Percentiles rank a stretch among this genome's conserved stretches.
These are phyloP conservation scores for Phymatocera aterrima DNA, from an alignment of 2,888 invertebrate genomes.

Conservation along the genomic window DNA sequence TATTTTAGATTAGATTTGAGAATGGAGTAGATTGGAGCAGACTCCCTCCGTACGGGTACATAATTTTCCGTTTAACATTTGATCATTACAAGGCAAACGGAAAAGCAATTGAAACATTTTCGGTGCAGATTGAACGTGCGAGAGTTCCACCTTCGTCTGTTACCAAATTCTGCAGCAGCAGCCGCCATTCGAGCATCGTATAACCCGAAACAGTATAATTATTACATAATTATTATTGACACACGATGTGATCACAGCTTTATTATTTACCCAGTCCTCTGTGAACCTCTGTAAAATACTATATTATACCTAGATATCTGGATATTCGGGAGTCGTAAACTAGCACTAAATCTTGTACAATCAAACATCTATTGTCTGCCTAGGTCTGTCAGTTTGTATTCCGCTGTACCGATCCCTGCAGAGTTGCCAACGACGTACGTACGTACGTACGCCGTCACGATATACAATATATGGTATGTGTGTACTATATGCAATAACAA, in stretches of 20 bases:
- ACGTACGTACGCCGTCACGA: conserved; percentile 18
- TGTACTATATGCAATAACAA: conserved; percentile 57
- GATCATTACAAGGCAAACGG: conserved; percentile 33
- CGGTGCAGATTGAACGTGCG: not conserved
- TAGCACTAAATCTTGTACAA: conserved; percentile 70
- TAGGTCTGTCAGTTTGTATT: conserved; percentile 65
- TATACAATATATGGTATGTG: conserved; percentile 28
- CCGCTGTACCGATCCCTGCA: conserved; percentile 42
- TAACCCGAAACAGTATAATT: not conserved
- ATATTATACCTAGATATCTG: not conserved
- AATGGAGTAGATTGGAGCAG: conserved; percentile 18
- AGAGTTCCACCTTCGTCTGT: not conserved
- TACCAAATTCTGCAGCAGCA: not conserved
- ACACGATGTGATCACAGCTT: conserved; percentile 6
- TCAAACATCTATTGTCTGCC: conserved; percentile 70
- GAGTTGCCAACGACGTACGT: conserved; percentile 43
- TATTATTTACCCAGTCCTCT: conserved; percentile 10
- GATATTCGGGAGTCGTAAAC: conserved; percentile 67
- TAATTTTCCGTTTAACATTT: conserved; percentile 27
- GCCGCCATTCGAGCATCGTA: not conserved
- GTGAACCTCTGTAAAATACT: conserved; percentile 19
- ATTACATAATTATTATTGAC: conserved; percentile 17
- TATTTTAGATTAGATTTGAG: conserved; percentile 62
- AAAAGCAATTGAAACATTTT: conserved; percentile 28
- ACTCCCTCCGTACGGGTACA: conserved; percentile 8